Evolutionary conservation across 2,888 invertebrate species (phyloP), one percentile per base, ranked within the genome.

Genomic region (Andrena minutula): DNA sequence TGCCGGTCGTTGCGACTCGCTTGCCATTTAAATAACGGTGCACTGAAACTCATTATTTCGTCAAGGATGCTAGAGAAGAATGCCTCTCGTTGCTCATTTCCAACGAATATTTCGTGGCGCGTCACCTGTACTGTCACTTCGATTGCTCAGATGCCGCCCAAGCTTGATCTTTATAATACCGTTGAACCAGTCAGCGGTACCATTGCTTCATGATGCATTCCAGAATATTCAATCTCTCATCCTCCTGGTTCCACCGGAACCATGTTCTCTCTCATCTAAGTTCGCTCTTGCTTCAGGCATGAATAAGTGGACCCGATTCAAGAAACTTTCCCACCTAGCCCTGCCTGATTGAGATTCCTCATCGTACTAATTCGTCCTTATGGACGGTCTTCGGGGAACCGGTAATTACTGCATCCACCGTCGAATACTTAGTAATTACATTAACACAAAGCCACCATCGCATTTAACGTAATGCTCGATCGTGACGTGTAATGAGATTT

Each of bases 221-320:
- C 26, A 41, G 79, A 69, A 72, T 70, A 70, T 75, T 28, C 26
- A 64, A 28, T 56, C 70, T 66, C 63, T 76, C 61, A 26, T 32
- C 60, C 26, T 63, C 32, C 30, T 8, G 51, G 20, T 58, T 41
- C 72, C 49, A 26, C 51, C 56, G 61, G 51, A 49, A 35, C n/a
- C 66, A n/a, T n/a, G 35, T 60, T 72, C 75, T 60, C 66, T 63
- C 68, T 78, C 72, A 47, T 69, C 64, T 49, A 75, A 86, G 77
- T 87, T 77, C 83, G 70, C 58, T 69, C 69, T 81, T 30, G 78
- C 82, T 75, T 82, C 80, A 73, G 82, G 88, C 85, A 83, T 86
- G 90, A 89, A 88, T 89, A 90, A 90, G 88, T 85, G 83, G 88
- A 80, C 83, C 83, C 85, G 85, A 89, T 88, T 86, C 85, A 64